These are phyloP conservation scores for Bungarus multicinctus DNA, from an alignment of 2,113 vertebrate species.

Conservation along the genomic window DNA sequence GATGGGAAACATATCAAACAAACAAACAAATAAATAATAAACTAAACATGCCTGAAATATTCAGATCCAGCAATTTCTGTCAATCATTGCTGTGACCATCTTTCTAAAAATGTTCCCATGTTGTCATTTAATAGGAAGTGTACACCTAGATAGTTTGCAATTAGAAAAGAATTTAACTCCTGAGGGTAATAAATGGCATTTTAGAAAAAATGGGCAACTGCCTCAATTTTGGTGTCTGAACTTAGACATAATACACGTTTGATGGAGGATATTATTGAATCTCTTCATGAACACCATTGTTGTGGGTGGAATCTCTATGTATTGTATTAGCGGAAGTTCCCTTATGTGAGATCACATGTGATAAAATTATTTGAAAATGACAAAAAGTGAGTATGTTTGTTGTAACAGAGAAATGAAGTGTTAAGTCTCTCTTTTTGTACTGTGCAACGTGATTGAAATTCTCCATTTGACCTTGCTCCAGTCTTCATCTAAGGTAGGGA, in stretches of 20 bases:
- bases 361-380: no score
- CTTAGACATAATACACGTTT: no score
- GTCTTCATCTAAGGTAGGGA: background rate
- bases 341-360: no score
- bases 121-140: background rate
- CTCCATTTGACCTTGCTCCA: background rate
- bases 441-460: background rate
- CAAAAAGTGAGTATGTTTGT: background rate
- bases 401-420: background rate
- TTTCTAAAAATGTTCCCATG: background rate
- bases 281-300: no score
- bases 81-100: background rate
- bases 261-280: no score
- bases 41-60: background rate
- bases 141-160: background rate
- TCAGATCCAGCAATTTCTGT: background rate
- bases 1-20: no score
- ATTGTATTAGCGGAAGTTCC: no score
- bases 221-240: no score
- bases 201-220: background rate
- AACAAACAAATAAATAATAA: no score
- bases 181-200: background rate
- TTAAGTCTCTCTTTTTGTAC: background rate
- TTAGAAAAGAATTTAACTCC: background rate
- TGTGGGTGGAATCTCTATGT: no score